These are phyloP conservation scores for Mus spretus DNA, from an alignment of 2,797 vertebrate genomes.

Conservation along the genomic window DNA sequence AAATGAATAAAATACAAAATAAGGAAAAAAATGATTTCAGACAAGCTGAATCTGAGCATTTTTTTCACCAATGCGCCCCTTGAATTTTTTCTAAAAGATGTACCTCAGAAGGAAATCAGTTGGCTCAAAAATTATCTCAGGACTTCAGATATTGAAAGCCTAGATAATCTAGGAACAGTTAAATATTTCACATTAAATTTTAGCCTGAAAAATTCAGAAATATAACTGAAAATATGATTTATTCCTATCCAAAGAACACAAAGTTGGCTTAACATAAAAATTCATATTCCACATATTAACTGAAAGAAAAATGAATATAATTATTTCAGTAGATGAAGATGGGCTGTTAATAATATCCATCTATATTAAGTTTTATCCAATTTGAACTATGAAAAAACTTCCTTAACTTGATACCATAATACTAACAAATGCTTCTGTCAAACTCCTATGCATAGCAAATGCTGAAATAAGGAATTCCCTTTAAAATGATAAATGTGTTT, in stretches of 20 bases:
- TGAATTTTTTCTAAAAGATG: not conserved
- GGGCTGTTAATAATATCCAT: slow-evolving; percentile 39
- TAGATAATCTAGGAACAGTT: not conserved
- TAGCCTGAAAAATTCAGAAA: slow-evolving; percentile 27
- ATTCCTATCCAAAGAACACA: not conserved
- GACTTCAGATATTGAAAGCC: not conserved
- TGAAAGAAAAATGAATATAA: not conserved
- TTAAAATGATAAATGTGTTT: slow-evolving; percentile 30
- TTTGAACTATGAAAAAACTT: not conserved
- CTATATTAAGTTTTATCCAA: slow-evolving; percentile 33
- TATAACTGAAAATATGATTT: not conserved
- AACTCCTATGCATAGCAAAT: not conserved
- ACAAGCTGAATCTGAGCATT: not conserved
- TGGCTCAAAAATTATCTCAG: not conserved
- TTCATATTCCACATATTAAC: not conserved
- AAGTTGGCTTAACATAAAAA: slow-evolving; percentile 18
- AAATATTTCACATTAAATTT: slow-evolving; percentile 10
- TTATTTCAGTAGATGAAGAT: not conserved
- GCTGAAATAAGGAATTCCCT: slow-evolving; percentile 43
- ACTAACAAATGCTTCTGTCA: not conserved
- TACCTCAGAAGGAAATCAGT: not conserved
- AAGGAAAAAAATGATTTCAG: not conserved
- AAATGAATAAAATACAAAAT: not conserved
- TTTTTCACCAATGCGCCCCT: not conserved
- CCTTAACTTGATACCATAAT: not conserved